Percentiles rank a stretch among this genome's conserved stretches.
phyloP scores from a whole-genome alignment of 2,888 invertebrate genomes.

The Andrena haemorrhoa region DNA sequence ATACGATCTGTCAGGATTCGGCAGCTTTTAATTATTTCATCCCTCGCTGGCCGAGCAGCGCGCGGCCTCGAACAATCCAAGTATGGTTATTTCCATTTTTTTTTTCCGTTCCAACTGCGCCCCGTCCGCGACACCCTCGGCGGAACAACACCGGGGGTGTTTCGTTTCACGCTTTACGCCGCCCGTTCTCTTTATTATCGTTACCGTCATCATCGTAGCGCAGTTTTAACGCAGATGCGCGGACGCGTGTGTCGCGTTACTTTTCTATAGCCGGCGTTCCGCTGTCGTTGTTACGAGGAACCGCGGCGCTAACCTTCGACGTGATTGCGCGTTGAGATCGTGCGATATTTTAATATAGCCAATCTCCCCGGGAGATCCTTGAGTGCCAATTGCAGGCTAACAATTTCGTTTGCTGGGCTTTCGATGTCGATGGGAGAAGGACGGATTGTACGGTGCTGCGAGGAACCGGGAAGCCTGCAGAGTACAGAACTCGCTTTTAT shows the following conservation, averaged over 20 bases:
- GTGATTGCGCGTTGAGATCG: conserved; percentile 39
- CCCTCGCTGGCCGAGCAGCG: neutral
- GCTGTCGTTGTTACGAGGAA: conserved; percentile 59
- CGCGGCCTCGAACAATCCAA: neutral
- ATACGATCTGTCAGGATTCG: too few species aligned
- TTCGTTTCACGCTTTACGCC: conserved; percentile 41
- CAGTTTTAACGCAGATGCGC: conserved; percentile 59
- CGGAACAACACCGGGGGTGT: conserved; percentile 1
- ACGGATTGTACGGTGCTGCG: neutral
- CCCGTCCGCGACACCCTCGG: conserved; percentile 21
- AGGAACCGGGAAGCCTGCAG: neutral
- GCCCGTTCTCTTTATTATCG: conserved; percentile 61
- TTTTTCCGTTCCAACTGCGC: neutral
- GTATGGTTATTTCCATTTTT: neutral
- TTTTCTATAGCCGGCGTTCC: conserved; percentile 61
- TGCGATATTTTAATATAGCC: conserved; percentile 46
- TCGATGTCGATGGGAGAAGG: neutral
- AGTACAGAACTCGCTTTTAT: neutral
- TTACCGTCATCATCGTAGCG: conserved; percentile 63
- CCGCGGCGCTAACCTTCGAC: conserved; percentile 44
- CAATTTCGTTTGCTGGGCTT: conserved; percentile 22
- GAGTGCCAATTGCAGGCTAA: conserved; percentile 21
- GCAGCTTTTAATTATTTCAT: conserved; percentile 1
- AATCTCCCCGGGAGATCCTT: conserved; percentile 23
- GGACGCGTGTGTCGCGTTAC: conserved; percentile 52